Percentiles rank a stretch among this genome's conserved stretches.
Conservation (phyloP, 2,797 vertebrate species). For the Melanotaenia maccullochi region DNA sequence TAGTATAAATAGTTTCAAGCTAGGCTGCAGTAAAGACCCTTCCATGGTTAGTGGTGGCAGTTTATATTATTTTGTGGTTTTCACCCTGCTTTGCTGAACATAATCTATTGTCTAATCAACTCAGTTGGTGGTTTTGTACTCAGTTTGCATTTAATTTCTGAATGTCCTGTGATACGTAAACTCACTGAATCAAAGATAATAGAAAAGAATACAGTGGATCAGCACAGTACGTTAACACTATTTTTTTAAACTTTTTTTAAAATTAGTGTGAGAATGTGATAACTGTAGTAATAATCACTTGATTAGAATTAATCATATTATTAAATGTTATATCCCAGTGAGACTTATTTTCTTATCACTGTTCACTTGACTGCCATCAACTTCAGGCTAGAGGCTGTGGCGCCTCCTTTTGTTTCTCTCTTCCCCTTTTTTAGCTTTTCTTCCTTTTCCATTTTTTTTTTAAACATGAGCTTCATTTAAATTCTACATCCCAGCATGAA, state of each 20-base stretch:
- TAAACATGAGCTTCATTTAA: conserved; percentile 14
- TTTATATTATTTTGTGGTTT: neutral
- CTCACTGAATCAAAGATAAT: neutral
- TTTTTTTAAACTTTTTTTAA: no score
- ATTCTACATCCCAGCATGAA: conserved; percentile 15
- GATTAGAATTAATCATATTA: neutral
- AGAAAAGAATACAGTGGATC: neutral
- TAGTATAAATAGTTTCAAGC: neutral
- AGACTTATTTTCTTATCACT: neutral
- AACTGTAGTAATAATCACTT: neutral
- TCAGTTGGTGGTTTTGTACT: neutral
- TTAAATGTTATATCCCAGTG: neutral
- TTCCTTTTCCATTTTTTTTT: conserved; percentile 4
- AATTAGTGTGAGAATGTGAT: no score
- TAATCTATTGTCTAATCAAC: neutral
- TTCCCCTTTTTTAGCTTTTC: neutral
- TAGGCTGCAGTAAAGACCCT: neutral
- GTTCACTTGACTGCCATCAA: conserved; percentile 1
- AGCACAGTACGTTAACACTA: no score
- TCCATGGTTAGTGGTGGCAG: neutral
- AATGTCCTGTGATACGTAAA: neutral
- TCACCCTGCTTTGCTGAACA: neutral
- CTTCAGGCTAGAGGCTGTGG: conserved; percentile 6
- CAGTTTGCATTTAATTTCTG: neutral
- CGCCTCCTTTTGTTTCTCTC: conserved; percentile 11